Percentiles rank a stretch among this genome's conserved stretches.
Evolutionary conservation across 2,797 vertebrate genomes (phyloP).

Genomic region (Gobio occitaniae): DNA sequence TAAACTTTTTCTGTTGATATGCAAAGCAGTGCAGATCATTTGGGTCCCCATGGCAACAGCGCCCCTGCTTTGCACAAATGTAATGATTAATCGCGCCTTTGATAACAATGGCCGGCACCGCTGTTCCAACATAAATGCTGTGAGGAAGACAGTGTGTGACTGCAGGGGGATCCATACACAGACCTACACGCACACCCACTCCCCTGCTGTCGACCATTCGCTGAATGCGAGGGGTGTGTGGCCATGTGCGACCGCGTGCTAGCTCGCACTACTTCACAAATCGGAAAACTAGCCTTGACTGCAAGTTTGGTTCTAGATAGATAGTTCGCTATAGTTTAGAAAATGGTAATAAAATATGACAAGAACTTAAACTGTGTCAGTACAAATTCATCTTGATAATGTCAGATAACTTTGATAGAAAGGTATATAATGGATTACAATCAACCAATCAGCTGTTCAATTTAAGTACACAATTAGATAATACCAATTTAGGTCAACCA

Average conservation of each 20-base stretch:
- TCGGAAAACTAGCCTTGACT: not conserved
- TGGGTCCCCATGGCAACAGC: slow-evolving; percentile 72
- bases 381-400: too few species aligned
- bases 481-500: too few species aligned
- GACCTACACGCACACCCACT: slow-evolving; percentile 29
- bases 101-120: slow-evolving; percentile 68
- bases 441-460: too few species aligned
- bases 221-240: slow-evolving; percentile 24
- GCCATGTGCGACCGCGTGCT: slow-evolving; percentile 36
- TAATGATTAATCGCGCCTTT: slow-evolving; percentile 75
- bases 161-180: slow-evolving; percentile 43
- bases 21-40: slow-evolving; percentile 74
- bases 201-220: slow-evolving; percentile 47
- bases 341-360: too few species aligned
- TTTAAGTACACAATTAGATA: too few species aligned
- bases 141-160: slow-evolving; percentile 43
- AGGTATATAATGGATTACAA: too few species aligned
- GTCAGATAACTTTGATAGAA: too few species aligned
- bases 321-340: too few species aligned
- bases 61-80: slow-evolving; percentile 72
- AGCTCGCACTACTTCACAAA: not conserved
- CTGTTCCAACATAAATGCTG: slow-evolving; percentile 64
- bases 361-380: too few species aligned
- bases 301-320: not conserved
- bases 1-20: slow-evolving; percentile 78